Percentiles rank a stretch among this genome's conserved stretches.
Evolutionary conservation across 2,888 invertebrate species (phyloP).

Genomic region (Tetranychus truncatus): DNA sequence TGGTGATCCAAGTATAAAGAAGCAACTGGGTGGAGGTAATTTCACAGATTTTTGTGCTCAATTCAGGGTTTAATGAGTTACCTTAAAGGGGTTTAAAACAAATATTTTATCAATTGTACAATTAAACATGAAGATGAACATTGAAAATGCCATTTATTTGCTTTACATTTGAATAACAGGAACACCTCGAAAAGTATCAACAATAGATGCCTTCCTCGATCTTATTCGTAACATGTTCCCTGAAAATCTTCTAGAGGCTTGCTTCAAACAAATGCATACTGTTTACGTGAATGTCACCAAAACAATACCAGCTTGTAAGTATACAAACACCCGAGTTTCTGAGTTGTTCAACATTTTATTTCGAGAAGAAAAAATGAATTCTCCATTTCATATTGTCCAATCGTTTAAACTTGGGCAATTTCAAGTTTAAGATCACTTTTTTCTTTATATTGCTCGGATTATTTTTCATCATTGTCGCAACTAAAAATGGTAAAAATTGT

Average conservation of each 20-base stretch:
- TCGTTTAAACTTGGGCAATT: too few species aligned
- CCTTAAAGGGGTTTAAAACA: not conserved
- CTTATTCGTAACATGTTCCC: slow-evolving; percentile 45
- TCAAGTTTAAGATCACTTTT: not conserved
- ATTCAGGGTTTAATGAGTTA: not conserved
- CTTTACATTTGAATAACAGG: not conserved
- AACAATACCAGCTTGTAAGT: not conserved
- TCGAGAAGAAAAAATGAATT: too few species aligned
- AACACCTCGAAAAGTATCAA: slow-evolving; percentile 34
- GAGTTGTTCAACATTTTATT: not conserved
- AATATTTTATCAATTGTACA: not conserved
- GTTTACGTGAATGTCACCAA: not conserved
- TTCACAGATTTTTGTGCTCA: not conserved
- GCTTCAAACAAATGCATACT: slow-evolving; percentile 39
- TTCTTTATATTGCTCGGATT: not conserved
- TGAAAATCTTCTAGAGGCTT: slow-evolving; percentile 43
- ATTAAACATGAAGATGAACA: not conserved
- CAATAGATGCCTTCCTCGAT: slow-evolving; percentile 43
- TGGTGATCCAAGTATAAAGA: slow-evolving; percentile 38
- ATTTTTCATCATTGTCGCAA: slow-evolving; percentile 1
- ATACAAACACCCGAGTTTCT: not conserved
- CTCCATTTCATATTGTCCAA: too few species aligned
- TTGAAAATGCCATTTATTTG: not conserved
- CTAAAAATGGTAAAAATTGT: too few species aligned
- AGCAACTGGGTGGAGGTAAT: not conserved